Evolutionary conservation across 1,140 invertebrate species (phyloP).

Genomic region (Augochlora pura): DNA sequence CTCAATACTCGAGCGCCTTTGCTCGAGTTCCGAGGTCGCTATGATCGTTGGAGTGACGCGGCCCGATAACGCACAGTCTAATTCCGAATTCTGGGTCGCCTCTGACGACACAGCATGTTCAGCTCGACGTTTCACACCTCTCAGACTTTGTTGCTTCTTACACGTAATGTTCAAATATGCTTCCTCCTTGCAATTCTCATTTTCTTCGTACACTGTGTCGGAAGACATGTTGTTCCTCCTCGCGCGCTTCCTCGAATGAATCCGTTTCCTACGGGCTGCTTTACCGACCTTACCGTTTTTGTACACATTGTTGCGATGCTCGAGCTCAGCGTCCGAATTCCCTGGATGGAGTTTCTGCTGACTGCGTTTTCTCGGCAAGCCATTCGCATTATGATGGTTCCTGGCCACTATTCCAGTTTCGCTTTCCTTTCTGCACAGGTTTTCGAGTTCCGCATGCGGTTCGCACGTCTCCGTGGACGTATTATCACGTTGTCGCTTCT

Average conservation of each 20-base stretch:
- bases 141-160: slow-evolving; percentile 46
- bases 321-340: slow-evolving; percentile 39
- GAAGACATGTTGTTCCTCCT: slow-evolving; percentile 56
- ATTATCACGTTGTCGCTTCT: slow-evolving; percentile 55
- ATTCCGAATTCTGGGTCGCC: slow-evolving; percentile 46
- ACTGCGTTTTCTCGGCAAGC: slow-evolving; percentile 43
- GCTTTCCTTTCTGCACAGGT: slow-evolving; percentile 58
- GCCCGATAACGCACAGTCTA: slow-evolving; percentile 66
- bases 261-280: slow-evolving; percentile 49
- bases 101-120: slow-evolving; percentile 56
- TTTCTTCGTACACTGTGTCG: slow-evolving; percentile 63
- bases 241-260: slow-evolving; percentile 60
- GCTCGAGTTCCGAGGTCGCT: slow-evolving; percentile 68
- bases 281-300: slow-evolving; percentile 48
- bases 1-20: slow-evolving; percentile 76
- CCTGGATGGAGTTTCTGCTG: slow-evolving; percentile 30
- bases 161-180: slow-evolving; percentile 64
- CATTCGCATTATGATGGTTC: slow-evolving; percentile 64
- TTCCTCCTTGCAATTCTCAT: slow-evolving; percentile 73
- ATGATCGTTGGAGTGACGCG: slow-evolving; percentile 66
- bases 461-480: slow-evolving; percentile 54
- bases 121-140: slow-evolving; percentile 40
- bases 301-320: slow-evolving; percentile 40
- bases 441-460: slow-evolving; percentile 64
- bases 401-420: slow-evolving; percentile 57